Evolutionary conservation across 2,797 vertebrate species (phyloP), one percentile per base, ranked within the genome.

Genomic region (Rhincodon typus): DNA sequence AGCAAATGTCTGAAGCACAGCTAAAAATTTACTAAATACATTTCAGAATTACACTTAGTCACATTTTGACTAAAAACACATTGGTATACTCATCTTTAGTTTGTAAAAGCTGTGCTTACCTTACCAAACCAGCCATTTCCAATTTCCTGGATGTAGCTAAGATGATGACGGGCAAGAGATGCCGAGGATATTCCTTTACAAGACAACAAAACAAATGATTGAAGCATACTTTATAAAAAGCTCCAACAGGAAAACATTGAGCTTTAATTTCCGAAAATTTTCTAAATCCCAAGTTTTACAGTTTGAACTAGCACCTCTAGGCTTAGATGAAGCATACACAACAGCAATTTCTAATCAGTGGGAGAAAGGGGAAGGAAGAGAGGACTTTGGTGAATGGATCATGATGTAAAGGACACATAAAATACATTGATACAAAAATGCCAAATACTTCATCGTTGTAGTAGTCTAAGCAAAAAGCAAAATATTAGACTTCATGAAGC

Each of bases 101-200:
- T 94, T 74, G 23, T 30, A 77, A 94, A 95, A 82, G 46, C 84
- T 96, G 46, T 79, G 34, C 96, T 97, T 97, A 99, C 99, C 99
- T 99, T 99, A 96, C 99, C 99, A 97, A 99, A 99, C 98, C 98
- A 99, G 96, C 99, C 99, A 95, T 97, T 98, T 96, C 99, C 99
- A 87, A 99, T 99, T 97, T 99, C 99, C 97, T 99, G 99, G 96
- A 99, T 99, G 96, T 99, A 99, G 97, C 98, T 99, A 95, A 99
- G 98, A 97, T 97, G 99, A 96, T 99, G 99, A 42, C 99, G 99
- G 62, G 98, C 97, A 95, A 99, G 30, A 34, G 94, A 30, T 77
- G 94, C 46, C 53, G 70, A 77, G 70, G 94, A 72, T 21, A 95
- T 27, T 74, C 94, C 69, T 95, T 13, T 23, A 95, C 77, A 69